Evolutionary conservation across 1,140 invertebrate genomes (phyloP), one percentile per base, ranked within the genome.

Genomic region (Mercenaria mercenaria): DNA sequence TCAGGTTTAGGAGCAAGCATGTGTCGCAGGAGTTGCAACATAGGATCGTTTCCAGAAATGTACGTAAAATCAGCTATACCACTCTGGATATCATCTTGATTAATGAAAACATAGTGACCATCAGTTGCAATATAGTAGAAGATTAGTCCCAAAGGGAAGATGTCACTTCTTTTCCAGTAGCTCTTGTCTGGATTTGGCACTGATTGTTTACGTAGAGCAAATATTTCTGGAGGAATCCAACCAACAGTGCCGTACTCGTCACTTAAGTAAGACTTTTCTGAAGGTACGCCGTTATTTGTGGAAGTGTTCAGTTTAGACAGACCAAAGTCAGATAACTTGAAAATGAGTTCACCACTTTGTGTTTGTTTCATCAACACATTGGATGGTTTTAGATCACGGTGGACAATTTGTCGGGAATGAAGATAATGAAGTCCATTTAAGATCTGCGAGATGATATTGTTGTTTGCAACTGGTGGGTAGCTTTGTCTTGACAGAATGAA

Each of bases 371-470:
- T 37, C 0, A 72, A 8, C 37, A 72, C 34, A 39, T 72, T 72
- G 1, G 67, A 39, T 39, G 67, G 67, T 72, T 72, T 72, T 0
- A 72, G 37, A 41, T 72, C 67, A 72, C 67, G 67, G 39, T 72
- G 67, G 3, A 72, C 67, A 3, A 72, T 72, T 72, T 37, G 18
- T 20, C 37, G 32, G 0, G 34, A 39, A 39, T 72, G 67, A 4
- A 72, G 34, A 20, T 29, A 72, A 0, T 72, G 34, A 18, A 72
- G 23, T 72, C 67, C 67, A 41, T 2, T 10, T 18, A n/a, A 20
- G 3, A 72, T 13, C 67, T 72, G 67, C 6, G 13, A 15, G 29
- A 15, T 15, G 1, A 72, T 72, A 23, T 20, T 18, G 18, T 72
- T 72, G 34, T 72, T 39, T 37, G 67, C 37, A 39, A 72, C 20